Conservation (phyloP, 2,797 vertebrate genomes). For the Tapera naevia region DNA sequence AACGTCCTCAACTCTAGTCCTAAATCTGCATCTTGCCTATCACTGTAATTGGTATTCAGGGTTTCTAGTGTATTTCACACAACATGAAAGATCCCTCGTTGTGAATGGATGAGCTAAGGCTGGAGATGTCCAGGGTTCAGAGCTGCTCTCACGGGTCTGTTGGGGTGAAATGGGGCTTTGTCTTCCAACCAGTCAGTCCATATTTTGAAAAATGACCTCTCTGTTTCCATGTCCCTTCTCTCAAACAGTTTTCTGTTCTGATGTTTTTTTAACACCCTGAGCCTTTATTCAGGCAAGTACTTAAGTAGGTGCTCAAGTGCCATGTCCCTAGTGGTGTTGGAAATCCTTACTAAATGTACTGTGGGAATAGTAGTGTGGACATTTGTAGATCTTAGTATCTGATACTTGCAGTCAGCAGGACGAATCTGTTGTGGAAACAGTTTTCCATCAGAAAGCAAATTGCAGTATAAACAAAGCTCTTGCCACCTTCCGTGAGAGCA, state of each 20-base stretch:
- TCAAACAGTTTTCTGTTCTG: constrained; percentile 31
- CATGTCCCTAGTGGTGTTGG: background rate
- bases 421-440: background rate
- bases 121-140: background rate
- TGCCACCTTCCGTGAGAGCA: background rate
- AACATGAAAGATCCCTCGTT: accelerated
- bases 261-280: background rate
- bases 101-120: background rate
- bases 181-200: constrained; percentile 16
- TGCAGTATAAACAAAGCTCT: background rate
- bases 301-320: constrained; percentile 5
- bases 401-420: background rate
- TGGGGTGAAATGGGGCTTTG: constrained; percentile 21
- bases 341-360: background rate
- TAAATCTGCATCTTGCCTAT: background rate
- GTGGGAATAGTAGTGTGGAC: background rate
- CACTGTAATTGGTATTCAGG: background rate
- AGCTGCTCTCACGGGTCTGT: background rate
- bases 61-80: background rate
- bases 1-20: background rate
- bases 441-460: background rate
- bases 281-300: constrained; percentile 5
- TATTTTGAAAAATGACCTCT: constrained; percentile 25
- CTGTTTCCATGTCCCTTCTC: constrained; percentile 15
- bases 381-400: background rate